phyloP scores from a whole-genome alignment of 2,797 vertebrate species.

The Tolypeutes matacus region DNA sequence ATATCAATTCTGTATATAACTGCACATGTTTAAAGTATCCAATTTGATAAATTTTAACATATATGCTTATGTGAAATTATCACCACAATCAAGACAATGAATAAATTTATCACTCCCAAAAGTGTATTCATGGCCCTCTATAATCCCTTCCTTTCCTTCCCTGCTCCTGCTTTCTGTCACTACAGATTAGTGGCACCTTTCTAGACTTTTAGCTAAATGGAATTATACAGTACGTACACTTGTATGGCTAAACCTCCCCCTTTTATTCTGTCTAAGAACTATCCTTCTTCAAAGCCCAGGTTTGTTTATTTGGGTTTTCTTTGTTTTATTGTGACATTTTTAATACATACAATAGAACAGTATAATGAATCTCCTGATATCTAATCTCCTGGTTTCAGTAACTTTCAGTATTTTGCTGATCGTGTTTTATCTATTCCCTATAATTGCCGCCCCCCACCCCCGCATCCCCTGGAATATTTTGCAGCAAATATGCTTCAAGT shows the following conservation, averaged over 20 bases:
- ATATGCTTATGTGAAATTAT: background rate
- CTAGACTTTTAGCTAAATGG: background rate
- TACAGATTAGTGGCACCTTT: fast-evolving
- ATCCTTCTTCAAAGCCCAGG: background rate
- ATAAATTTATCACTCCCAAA: no score
- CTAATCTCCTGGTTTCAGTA: fast-evolving
- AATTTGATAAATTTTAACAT: fast-evolving
- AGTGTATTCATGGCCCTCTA: background rate
- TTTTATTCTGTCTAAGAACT: background rate
- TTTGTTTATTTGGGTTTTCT: background rate
- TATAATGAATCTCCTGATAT: background rate
- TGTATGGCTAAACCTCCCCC: background rate
- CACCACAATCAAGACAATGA: no score
- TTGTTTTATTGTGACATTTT: background rate
- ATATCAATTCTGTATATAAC: background rate
- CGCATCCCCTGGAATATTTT: background rate
- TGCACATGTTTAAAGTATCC: background rate
- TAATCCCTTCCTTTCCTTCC: background rate
- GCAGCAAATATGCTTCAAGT: background rate
- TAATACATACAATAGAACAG: background rate
- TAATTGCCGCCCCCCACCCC: background rate
- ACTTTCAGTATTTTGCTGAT: background rate
- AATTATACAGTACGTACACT: fast-evolving
- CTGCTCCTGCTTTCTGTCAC: background rate
- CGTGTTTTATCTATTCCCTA: background rate